Evolutionary conservation across 2,113 vertebrate genomes (phyloP).

Genomic region (Semnornis frantzii): DNA sequence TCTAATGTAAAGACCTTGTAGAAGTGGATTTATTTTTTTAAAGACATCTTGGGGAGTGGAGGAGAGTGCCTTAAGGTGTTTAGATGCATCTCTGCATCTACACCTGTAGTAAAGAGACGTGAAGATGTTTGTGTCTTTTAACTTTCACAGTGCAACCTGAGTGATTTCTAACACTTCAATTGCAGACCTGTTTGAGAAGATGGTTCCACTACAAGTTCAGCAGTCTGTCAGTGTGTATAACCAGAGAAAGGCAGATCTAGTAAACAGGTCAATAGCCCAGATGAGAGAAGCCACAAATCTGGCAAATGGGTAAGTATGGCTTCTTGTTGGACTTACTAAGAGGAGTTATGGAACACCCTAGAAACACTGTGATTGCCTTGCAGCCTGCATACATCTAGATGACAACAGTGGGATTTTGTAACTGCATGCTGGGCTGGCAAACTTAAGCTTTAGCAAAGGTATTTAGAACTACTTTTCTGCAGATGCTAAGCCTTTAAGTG

Average conservation of each 20-base stretch:
- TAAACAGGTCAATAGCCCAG: conserved; percentile 91
- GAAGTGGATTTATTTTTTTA: neutral
- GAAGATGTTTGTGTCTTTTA: neutral
- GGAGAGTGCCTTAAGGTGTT: neutral
- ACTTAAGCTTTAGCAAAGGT: neutral
- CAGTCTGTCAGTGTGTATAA: conserved; percentile 87
- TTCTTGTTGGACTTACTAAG: neutral
- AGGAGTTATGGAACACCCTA: neutral
- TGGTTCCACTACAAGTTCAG: conserved; percentile 96
- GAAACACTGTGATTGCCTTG: neutral
- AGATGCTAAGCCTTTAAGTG: neutral
- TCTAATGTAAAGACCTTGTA: neutral
- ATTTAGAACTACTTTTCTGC: neutral
- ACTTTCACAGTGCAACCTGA: neutral
- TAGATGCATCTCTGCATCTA: neutral
- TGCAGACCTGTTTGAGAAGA: conserved; percentile 96
- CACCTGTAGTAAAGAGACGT: neutral
- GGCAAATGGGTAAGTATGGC: conserved; percentile 87
- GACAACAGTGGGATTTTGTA: neutral
- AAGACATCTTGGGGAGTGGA: neutral
- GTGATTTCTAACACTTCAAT: neutral
- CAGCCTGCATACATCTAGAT: neutral
- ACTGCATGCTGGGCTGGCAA: neutral
- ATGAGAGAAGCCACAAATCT: conserved; percentile 97
- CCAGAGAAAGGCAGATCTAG: conserved; percentile 91